Percentiles rank a stretch among this genome's conserved stretches.
Evolutionary conservation across 2,113 vertebrate genomes (phyloP).

Genomic region (Platycercus adscitus): DNA sequence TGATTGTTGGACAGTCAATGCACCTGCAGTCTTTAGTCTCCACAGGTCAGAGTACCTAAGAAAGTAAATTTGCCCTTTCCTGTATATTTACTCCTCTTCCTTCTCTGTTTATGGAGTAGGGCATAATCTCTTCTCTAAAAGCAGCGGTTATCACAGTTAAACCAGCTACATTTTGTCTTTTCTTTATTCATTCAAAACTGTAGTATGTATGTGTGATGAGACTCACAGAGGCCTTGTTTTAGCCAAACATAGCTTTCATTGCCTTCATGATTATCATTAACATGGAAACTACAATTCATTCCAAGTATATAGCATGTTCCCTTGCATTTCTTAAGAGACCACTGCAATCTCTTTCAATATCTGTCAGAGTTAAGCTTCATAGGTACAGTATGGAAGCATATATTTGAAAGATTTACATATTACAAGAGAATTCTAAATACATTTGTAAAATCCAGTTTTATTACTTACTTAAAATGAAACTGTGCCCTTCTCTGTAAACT

Average conservation of each 20-base stretch:
- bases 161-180: neutral
- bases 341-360: neutral
- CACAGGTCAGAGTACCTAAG: neutral
- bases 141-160: neutral
- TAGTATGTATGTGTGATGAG: neutral
- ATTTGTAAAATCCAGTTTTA: neutral
- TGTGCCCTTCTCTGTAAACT: neutral
- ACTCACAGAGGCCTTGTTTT: neutral
- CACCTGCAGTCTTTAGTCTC: neutral
- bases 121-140: neutral
- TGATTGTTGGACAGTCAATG: neutral
- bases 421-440: neutral
- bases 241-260: neutral
- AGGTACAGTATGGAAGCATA: neutral
- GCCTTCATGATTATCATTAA: neutral
- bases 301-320: neutral
- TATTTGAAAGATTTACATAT: neutral
- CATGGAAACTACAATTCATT: neutral
- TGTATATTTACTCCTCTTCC: neutral
- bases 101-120: neutral
- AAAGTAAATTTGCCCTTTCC: neutral
- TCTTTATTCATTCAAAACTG: neutral
- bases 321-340: neutral
- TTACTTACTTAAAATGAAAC: constrained; percentile 20
- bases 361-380: neutral